These are phyloP conservation scores for Bergia puertoricense DNA, from an alignment of 92 coral and sea anemone species.

Conservation along the genomic window DNA sequence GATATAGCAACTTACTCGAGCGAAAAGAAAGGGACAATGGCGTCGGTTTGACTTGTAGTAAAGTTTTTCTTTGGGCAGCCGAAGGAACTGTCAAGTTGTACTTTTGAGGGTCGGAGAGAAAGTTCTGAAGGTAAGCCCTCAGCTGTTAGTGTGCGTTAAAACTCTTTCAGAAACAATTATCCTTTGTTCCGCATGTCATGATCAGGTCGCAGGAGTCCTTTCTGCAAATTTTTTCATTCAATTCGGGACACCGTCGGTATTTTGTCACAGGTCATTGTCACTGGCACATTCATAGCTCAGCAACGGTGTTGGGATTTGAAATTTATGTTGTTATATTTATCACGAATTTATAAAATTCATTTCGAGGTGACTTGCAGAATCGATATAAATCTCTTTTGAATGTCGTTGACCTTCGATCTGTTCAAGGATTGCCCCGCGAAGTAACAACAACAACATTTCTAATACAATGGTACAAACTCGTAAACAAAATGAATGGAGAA, in stretches of 20 bases:
- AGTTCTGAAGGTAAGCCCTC: conserved; percentile 20
- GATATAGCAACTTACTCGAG: conserved; percentile 94
- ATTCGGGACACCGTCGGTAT: conserved; percentile 38
- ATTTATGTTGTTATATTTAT: not conserved
- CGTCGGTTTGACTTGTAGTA: conserved; percentile 84
- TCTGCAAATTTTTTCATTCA: conserved; percentile 39
- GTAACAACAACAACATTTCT: conserved; percentile 36
- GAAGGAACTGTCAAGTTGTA: conserved; percentile 34
- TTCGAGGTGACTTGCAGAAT: conserved; percentile 5
- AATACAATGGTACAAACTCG: conserved; percentile 44
- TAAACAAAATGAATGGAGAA: conserved; percentile 47
- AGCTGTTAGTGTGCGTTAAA: not conserved
- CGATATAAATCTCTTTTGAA: not conserved
- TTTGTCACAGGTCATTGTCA: conserved; percentile 36
- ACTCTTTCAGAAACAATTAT: not conserved
- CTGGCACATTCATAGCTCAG: conserved; percentile 11
- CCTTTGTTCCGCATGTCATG: not conserved
- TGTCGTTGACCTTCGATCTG: conserved; percentile 44
- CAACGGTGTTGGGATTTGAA: not conserved
- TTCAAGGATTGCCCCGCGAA: conserved; percentile 21
- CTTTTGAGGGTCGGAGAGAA: conserved; percentile 3
- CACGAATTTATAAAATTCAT: not conserved
- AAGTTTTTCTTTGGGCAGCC: conserved; percentile 61
- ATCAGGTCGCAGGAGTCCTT: not conserved
- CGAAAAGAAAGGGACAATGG: conserved; percentile 87